These are phyloP conservation scores for Vultur gryphus DNA, from an alignment of 2,797 vertebrate genomes.

Conservation along the genomic window DNA sequence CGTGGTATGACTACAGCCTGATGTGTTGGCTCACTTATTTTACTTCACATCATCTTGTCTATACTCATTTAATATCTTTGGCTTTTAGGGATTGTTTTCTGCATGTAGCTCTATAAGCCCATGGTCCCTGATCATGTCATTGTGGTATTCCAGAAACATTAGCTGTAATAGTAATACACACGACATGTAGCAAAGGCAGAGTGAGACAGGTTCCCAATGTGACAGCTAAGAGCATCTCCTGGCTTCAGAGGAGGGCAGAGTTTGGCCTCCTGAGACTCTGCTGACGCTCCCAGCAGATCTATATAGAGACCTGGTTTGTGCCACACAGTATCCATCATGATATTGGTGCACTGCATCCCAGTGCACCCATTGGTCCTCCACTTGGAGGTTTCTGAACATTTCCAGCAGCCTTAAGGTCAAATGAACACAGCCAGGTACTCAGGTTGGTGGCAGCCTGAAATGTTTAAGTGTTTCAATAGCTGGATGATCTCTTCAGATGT, in stretches of 20 bases:
- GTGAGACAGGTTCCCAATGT: rapidly evolving
- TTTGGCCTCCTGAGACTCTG: background rate
- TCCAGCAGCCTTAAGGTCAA: background rate
- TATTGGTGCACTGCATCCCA: background rate
- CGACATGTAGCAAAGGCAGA: background rate
- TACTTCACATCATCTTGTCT: background rate
- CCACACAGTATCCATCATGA: background rate
- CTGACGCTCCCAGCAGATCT: background rate
- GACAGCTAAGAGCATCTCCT: background rate
- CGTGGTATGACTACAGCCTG: background rate
- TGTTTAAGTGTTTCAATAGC: background rate
- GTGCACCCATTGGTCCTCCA: background rate
- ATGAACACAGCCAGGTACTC: background rate
- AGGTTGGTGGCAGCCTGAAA: background rate
- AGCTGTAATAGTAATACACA: background rate
- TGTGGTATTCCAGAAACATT: background rate
- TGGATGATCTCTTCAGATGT: background rate
- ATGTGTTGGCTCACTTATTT: background rate
- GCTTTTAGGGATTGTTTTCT: background rate
- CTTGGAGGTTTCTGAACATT: background rate
- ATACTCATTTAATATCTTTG: background rate
- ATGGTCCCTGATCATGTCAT: background rate
- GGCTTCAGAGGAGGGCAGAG: background rate
- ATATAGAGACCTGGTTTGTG: background rate
- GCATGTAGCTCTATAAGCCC: background rate